phyloP scores from a whole-genome alignment of 2,797 vertebrate species.

The Acridotheres tristis region DNA sequence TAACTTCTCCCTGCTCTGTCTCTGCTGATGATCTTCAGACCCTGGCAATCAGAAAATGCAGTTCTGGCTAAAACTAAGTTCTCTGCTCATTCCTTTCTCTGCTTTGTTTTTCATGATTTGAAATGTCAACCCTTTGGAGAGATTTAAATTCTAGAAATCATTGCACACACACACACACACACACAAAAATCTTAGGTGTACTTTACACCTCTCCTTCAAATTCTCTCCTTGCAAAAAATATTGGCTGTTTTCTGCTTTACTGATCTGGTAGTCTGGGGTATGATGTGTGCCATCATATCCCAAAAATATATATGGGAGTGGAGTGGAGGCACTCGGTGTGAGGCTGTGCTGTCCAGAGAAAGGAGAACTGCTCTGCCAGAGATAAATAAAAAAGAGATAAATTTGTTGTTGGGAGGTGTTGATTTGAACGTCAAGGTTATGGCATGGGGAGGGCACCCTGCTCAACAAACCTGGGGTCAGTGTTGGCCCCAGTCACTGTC shows the following conservation, averaged over 20 bases:
- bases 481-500: rapidly evolving
- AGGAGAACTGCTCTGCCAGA: background rate
- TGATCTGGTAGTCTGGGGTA: background rate
- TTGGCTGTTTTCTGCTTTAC: background rate
- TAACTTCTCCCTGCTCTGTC: background rate
- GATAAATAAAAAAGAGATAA: background rate
- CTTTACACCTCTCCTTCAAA: background rate
- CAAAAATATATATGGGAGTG: background rate
- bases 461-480: background rate
- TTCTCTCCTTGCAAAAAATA: background rate
- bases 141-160: background rate
- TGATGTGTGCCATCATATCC: background rate
- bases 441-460: background rate
- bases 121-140: background rate
- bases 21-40: background rate
- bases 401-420: background rate
- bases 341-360: background rate
- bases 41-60: background rate
- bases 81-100: background rate
- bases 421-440: background rate
- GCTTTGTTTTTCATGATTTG: background rate
- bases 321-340: background rate
- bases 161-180: too few relatives aligned
- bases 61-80: background rate
- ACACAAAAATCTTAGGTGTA: background rate